Base-by-base conservation (phyloP, 2,888 invertebrate species). In the Dicyrtoma fusca region DNA sequence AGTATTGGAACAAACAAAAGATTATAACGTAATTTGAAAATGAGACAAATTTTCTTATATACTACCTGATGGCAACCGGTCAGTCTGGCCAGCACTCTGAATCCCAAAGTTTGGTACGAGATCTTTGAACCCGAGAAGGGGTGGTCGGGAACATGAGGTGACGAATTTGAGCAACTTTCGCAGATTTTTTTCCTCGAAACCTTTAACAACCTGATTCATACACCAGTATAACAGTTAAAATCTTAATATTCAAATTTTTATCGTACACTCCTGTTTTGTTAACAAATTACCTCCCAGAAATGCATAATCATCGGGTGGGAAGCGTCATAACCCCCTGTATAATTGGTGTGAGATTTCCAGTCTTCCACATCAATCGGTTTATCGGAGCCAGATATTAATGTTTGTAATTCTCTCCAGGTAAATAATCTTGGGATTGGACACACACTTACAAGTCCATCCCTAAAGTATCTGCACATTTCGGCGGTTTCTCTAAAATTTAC, bases 101-200 rank as follows among this genome's bases (percentile, higher is more conserved):
- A 99, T 95, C 83, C 95, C 95, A 85, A 99, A 97, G 1, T 95
- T 91, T 13, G 99, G 76, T 10, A 76, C 69, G 51, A 81, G 81
- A 83, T 95, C 96, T 89, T 95, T 96, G 83, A 99, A 99, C 1
- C 99, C 99, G 51, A 99, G 86, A 26, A 99, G 86, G 0, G 99
- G 99, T 3, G 98, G 96, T 73, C 97, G 86, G 0, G 98, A 98
- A 83, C 98, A 98, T 83, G 97, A 96, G 1, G 99, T 99, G 53
- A 98, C 97, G 85, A 99, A 99, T 85, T 97, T 97, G 10, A 99
- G 86, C 68, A 99, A 86, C 82, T 93, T 92, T 74, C 95, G 87
- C 75, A 91, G 89, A 84, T 96, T 93, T 69, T 88, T 86, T 83
- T 95, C 94, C 66, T 89, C 89, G 83, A 98, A 95, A 59, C 88